Percentiles rank a stretch among this genome's conserved stretches.
Conservation (phyloP, 1,140 invertebrate genomes). For the Gonioctena quinquepunctata region DNA sequence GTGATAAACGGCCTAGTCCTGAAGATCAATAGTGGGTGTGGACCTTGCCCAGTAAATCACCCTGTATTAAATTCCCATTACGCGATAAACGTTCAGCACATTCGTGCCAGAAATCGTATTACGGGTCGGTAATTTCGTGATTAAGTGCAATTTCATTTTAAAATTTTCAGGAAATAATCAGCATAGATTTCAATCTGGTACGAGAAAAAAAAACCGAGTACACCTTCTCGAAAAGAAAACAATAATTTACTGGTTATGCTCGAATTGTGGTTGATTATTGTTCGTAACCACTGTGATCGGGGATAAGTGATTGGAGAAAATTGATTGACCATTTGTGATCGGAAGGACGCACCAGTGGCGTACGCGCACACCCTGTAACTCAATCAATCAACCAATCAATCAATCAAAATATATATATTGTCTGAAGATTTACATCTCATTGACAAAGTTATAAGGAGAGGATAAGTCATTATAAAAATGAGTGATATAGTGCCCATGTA, state of each 20-base stretch:
- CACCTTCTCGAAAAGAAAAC: constrained; percentile 5
- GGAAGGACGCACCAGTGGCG: not conserved
- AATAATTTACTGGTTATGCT: not conserved
- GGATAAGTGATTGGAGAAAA: not conserved
- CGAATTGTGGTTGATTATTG: not conserved
- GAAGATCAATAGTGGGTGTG: too few relatives aligned
- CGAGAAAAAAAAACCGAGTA: not conserved
- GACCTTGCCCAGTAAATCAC: too few relatives aligned
- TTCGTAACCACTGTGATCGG: not conserved
- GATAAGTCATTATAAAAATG: too few relatives aligned
- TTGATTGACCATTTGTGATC: not conserved
- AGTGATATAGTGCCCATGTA: too few relatives aligned
- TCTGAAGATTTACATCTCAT: too few relatives aligned
- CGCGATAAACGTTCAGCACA: not conserved
- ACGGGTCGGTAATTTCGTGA: constrained; percentile 27
- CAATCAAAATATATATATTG: too few relatives aligned
- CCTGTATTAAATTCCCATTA: not conserved
- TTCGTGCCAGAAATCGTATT: not conserved
- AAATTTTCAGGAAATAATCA: constrained; percentile 44
- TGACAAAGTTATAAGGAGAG: too few relatives aligned
- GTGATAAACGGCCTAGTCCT: too few relatives aligned
- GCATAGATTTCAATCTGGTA: constrained; percentile 33
- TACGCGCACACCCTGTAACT: too few relatives aligned
- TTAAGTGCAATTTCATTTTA: constrained; percentile 40
- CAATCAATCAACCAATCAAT: too few relatives aligned